Conservation (phyloP, 2,888 invertebrate species). For the Rhodophaea formosa region DNA sequence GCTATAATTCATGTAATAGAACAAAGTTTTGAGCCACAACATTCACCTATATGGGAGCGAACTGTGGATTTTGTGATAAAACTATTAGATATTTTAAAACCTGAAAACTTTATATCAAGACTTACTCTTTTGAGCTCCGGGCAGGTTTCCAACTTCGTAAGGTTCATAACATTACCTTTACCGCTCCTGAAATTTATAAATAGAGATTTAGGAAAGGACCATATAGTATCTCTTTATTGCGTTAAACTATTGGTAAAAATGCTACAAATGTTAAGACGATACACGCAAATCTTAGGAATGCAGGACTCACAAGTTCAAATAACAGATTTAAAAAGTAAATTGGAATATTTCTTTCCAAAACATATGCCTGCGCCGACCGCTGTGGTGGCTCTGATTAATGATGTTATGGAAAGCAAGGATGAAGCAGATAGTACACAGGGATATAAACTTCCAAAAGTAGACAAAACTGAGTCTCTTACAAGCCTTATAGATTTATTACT, state of each 20-base stretch:
- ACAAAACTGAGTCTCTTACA: slow-evolving; percentile 56
- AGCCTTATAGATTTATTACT: slow-evolving; percentile 62
- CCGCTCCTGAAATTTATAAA: slow-evolving; percentile 72
- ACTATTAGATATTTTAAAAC: slow-evolving; percentile 68
- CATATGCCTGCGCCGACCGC: slow-evolving; percentile 62
- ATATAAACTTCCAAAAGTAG: slow-evolving; percentile 55
- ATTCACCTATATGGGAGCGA: slow-evolving; percentile 78
- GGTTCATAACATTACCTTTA: slow-evolving; percentile 73
- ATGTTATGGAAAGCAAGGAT: slow-evolving; percentile 43
- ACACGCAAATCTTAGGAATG: slow-evolving; percentile 74
- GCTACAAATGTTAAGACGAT: slow-evolving; percentile 73
- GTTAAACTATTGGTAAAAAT: slow-evolving; percentile 79
- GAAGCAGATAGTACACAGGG: slow-evolving; percentile 45
- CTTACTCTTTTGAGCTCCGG: slow-evolving; percentile 64
- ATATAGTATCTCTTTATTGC: slow-evolving; percentile 68
- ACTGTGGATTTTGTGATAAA: slow-evolving; percentile 68
- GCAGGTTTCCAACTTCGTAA: slow-evolving; percentile 78
- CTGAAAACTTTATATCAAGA: slow-evolving; percentile 71
- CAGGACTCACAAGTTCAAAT: slow-evolving; percentile 46
- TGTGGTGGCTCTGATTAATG: slow-evolving; percentile 58
- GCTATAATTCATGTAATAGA: slow-evolving; percentile 82
- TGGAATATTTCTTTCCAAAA: slow-evolving; percentile 71
- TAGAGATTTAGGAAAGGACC: slow-evolving; percentile 55
- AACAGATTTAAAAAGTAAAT: slow-evolving; percentile 57
- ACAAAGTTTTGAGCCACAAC: slow-evolving; percentile 82